Evolutionary conservation across 2,888 invertebrate genomes (phyloP).

Genomic region (Eilema caniola): DNA sequence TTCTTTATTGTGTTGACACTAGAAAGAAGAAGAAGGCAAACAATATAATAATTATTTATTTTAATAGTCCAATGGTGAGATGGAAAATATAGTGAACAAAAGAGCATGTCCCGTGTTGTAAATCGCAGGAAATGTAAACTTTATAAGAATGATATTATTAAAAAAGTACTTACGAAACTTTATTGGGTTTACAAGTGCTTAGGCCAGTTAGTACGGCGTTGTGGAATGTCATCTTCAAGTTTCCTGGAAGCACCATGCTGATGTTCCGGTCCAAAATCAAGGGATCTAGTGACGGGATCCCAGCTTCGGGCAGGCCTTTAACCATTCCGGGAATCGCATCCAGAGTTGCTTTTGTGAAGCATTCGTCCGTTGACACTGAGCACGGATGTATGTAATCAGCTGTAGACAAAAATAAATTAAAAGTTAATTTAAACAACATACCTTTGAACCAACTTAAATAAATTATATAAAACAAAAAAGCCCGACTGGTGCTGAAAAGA

Average conservation of each 20-base stretch:
- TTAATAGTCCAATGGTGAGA: no score
- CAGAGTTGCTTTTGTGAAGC: slow-evolving; percentile 79
- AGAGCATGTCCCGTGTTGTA: no score
- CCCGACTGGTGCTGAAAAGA: no score
- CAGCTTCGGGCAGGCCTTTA: slow-evolving; percentile 78
- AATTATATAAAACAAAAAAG: no score
- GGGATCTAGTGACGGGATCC: slow-evolving; percentile 76
- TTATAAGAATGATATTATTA: no score
- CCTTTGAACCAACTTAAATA: no score
- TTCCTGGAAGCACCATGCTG: slow-evolving; percentile 78
- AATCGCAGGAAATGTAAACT: no score
- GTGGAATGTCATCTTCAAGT: slow-evolving; percentile 81
- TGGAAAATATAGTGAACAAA: no score
- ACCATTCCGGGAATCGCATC: slow-evolving; percentile 81
- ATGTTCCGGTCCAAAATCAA: slow-evolving; percentile 75
- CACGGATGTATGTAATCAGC: slow-evolving; percentile 83
- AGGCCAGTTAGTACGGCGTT: slow-evolving; percentile 76
- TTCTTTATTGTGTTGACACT: no score
- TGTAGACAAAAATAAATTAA: slow-evolving; percentile 41
- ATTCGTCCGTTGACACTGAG: slow-evolving; percentile 75
- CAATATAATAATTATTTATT: no score
- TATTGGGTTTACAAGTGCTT: slow-evolving; percentile 76
- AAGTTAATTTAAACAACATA: no score
- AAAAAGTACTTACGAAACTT: slow-evolving; percentile 77
- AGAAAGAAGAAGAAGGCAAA: no score